phyloP scores from a whole-genome alignment of 2,797 vertebrate species.

The Streptopelia turtur region DNA sequence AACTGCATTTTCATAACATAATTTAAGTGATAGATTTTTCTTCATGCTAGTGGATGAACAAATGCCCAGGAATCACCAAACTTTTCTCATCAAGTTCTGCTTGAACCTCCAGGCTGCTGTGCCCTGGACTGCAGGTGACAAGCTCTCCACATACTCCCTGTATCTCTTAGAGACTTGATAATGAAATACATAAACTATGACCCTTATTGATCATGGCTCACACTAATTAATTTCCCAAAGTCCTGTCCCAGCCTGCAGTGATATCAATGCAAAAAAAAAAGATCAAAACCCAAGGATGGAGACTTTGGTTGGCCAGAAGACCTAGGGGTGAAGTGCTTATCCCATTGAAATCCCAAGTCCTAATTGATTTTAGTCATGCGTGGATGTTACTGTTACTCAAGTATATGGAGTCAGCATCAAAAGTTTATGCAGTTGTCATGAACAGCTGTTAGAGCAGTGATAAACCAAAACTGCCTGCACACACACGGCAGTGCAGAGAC shows the following conservation, averaged over 20 bases:
- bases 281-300: not conserved
- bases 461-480: not conserved
- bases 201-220: constrained; percentile 56
- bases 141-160: constrained; percentile 39
- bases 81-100: not conserved
- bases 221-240: constrained; percentile 69
- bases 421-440: not conserved
- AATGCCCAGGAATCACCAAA: not conserved
- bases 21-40: constrained; percentile 47
- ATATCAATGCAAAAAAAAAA: not conserved
- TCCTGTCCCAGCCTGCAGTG: constrained; percentile 36
- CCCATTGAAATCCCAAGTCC: not conserved
- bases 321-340: constrained; percentile 23
- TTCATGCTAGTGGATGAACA: not conserved
- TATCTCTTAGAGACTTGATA: constrained; percentile 59
- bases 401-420: not conserved
- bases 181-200: constrained; percentile 68
- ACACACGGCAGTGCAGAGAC: not conserved
- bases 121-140: not conserved
- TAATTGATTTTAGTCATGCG: not conserved
- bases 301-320: not conserved
- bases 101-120: not conserved
- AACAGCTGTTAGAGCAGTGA: not conserved
- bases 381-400: not conserved
- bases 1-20: not conserved